Conservation (phyloP, 2,797 vertebrate genomes). For the Prunella strophiata region DNA sequence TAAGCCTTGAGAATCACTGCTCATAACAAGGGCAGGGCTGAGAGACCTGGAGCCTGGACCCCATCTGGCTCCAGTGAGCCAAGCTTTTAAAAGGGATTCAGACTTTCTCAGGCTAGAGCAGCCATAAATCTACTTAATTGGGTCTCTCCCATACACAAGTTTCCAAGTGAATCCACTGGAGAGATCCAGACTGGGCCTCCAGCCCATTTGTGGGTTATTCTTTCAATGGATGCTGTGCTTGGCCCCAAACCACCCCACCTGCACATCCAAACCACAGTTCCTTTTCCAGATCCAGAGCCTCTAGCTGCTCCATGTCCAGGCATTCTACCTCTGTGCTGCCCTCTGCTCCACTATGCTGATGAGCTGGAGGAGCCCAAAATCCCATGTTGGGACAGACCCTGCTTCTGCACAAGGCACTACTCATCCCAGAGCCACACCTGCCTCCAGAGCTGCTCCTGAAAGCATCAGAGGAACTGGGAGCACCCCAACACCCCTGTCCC, state of each 20-base stretch:
- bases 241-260: slow-evolving; percentile 48
- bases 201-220: slow-evolving; percentile 28
- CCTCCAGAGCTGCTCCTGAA: not conserved
- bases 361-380: not conserved
- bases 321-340: rapidly evolving
- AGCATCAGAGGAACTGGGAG: not conserved
- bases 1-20: slow-evolving; percentile 27
- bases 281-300: not conserved
- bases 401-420: not conserved
- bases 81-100: slow-evolving; percentile 59
- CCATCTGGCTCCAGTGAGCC: slow-evolving; percentile 25
- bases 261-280: not conserved
- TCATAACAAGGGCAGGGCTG: slow-evolving; percentile 33
- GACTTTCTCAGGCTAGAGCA: slow-evolving; percentile 69
- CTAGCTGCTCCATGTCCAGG: not conserved
- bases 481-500: not conserved
- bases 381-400: not conserved
- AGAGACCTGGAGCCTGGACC: slow-evolving; percentile 58
- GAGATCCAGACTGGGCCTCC: slow-evolving; percentile 39
- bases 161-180: slow-evolving; percentile 52
- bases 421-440: not conserved
- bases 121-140: slow-evolving; percentile 71
- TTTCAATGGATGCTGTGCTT: slow-evolving; percentile 23
- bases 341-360: not conserved
- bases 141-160: slow-evolving; percentile 58